phyloP scores from a whole-genome alignment of 1,140 invertebrate genomes.

The Brachionus paranguensis region DNA sequence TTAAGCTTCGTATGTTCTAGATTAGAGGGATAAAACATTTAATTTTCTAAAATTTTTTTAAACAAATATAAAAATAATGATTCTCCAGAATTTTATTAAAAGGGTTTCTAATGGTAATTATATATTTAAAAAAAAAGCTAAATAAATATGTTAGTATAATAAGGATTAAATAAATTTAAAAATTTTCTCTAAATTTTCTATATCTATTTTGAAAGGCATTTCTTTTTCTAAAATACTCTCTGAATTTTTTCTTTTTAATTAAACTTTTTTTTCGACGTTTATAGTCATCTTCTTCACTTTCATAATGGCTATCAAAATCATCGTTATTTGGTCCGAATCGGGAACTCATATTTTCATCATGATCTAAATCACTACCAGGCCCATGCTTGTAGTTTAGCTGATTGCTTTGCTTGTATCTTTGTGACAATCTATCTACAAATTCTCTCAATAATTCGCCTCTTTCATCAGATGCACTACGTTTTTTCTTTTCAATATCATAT shows the following conservation, averaged over 20 bases:
- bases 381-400: not conserved
- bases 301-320: not conserved
- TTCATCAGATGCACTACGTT: not conserved
- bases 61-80: too few species aligned
- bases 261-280: not conserved
- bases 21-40: too few species aligned
- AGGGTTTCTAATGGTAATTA: not conserved
- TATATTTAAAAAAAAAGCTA: not conserved
- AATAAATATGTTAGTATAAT: not conserved
- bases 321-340: not conserved
- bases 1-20: too few species aligned
- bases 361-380: not conserved
- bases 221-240: slow-evolving; percentile 3
- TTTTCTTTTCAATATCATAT: not conserved
- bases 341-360: not conserved
- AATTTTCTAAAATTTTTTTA: too few species aligned
- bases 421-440: not conserved
- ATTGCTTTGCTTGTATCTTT: not conserved
- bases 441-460: not conserved
- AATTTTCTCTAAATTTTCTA: not conserved
- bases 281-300: not conserved
- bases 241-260: slow-evolving; percentile 7
- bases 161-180: not conserved
- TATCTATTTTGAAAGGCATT: slow-evolving; percentile 1
- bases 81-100: not conserved